Conservation (phyloP, 2,113 vertebrate genomes). For the Otis tarda region DNA sequence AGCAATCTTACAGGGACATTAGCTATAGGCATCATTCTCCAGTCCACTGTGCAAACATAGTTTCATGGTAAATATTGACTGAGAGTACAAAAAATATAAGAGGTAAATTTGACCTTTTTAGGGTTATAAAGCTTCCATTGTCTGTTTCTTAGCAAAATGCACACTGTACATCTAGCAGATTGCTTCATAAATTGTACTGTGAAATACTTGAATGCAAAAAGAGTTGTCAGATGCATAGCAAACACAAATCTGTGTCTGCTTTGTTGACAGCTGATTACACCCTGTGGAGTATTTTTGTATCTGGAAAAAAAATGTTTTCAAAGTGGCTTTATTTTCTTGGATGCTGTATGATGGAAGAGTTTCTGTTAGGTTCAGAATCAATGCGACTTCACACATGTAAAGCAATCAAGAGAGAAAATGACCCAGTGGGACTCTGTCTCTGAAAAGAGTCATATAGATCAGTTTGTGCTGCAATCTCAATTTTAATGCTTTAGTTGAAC, state of each 20-base stretch:
- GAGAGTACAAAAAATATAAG: neutral
- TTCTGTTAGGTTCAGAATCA: neutral
- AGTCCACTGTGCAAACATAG: neutral
- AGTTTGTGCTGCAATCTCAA: neutral
- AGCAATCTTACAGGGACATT: neutral
- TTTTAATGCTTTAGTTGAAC: neutral
- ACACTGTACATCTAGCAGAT: neutral
- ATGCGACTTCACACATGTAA: neutral
- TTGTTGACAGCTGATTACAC: neutral
- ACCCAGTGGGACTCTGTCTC: neutral
- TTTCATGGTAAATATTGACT: neutral
- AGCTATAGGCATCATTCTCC: too few species aligned
- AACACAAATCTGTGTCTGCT: neutral
- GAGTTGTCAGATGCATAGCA: neutral
- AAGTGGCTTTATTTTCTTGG: neutral
- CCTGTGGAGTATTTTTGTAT: neutral
- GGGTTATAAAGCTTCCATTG: neutral
- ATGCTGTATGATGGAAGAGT: neutral
- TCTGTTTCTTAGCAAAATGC: neutral
- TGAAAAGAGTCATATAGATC: neutral
- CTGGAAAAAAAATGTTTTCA: neutral
- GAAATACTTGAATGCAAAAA: neutral
- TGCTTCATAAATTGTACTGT: neutral
- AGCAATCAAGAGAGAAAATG: neutral
- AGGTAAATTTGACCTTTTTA: neutral